Evolutionary conservation across 2,113 vertebrate genomes (phyloP).

Genomic region (Etheostoma cragini): DNA sequence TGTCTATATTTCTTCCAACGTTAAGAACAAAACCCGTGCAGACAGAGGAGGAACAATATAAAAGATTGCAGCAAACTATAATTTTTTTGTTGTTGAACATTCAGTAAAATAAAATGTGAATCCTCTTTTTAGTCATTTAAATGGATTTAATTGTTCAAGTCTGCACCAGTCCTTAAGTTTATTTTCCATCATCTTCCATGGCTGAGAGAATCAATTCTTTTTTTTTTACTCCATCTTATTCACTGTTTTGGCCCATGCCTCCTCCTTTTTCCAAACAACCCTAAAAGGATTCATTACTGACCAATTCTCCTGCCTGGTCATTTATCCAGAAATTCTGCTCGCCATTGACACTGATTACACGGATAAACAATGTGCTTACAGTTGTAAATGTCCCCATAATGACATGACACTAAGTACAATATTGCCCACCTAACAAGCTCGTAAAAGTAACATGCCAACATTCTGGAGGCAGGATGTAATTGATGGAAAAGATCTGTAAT

Average conservation of each 20-base stretch:
- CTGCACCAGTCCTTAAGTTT: not conserved
- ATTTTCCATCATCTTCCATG: not conserved
- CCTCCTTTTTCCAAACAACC: slow-evolving; percentile 2
- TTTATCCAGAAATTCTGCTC: slow-evolving; percentile 74
- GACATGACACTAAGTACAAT: slow-evolving; percentile 77
- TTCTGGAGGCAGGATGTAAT: slow-evolving; percentile 67
- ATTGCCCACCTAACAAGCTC: slow-evolving; percentile 75
- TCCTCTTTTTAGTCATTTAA: not conserved
- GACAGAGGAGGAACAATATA: not conserved
- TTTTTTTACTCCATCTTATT: not conserved
- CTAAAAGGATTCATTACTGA: slow-evolving; percentile 50
- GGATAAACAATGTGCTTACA: slow-evolving; percentile 76
- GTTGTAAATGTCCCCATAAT: slow-evolving; percentile 70
- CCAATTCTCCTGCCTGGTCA: slow-evolving; percentile 62
- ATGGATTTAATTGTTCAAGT: not conserved
- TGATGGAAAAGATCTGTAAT: slow-evolving; percentile 66
- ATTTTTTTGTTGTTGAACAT: not conserved
- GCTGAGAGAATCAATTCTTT: not conserved
- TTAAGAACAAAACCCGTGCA: not conserved
- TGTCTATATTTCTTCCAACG: not conserved
- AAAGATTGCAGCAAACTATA: not conserved
- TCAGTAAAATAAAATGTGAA: slow-evolving; percentile 11
- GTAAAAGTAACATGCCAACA: slow-evolving; percentile 75
- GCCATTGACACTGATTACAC: slow-evolving; percentile 73
- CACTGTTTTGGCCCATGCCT: not conserved